Base-by-base conservation (phyloP, 2,888 invertebrate genomes). In the Lysandra bellargus region DNA sequence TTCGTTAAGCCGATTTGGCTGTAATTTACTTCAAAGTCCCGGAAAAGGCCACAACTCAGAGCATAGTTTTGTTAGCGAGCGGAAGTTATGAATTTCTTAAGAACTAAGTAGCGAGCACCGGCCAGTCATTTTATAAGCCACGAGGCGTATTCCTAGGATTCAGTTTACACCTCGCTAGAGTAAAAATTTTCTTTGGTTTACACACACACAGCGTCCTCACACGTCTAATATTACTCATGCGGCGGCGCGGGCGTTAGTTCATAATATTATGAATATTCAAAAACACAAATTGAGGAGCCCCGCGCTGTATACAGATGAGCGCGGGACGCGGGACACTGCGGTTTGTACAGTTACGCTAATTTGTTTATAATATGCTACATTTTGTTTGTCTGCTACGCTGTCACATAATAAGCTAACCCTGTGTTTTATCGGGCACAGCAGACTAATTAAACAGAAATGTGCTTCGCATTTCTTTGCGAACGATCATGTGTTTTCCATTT, bases 211-310 rank as follows among this genome's bases (percentile, higher is more conserved):
- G 23, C 17, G 23, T 61, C 23, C n/a, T 60, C 23, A 30, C 12
- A 12, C 12, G 30, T 30, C 69, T 69, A 37, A 69, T 69, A 9
- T 69, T 37, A 69, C 37, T 69, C 69, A 69, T 69, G 33, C 17
- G 23, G 14, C 33, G 23, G 23, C 33, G 33, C 17, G 69, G 69
- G 69, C 14, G 33, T 4, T 69, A 37, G 33, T 69, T 69, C 9
- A 69, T 23, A 17, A 61, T 23, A 61, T 23, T 69, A 69, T 69
- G 69, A 69, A 69, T 69, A 69, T 37, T 69, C 69, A 69, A 69
- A 69, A 69, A 37, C 17, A 69, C 5, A 69, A 69, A 69, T 69
- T 69, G 69, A 33, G 14, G 33, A 37, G 33, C 33, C 14, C 33
- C 4, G 64, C 23, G 14, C 33, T 37, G 69, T 33, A 69, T 69